Evolutionary conservation across 2,113 vertebrate genomes (phyloP).

Genomic region (Tachysurus fulvidraco): DNA sequence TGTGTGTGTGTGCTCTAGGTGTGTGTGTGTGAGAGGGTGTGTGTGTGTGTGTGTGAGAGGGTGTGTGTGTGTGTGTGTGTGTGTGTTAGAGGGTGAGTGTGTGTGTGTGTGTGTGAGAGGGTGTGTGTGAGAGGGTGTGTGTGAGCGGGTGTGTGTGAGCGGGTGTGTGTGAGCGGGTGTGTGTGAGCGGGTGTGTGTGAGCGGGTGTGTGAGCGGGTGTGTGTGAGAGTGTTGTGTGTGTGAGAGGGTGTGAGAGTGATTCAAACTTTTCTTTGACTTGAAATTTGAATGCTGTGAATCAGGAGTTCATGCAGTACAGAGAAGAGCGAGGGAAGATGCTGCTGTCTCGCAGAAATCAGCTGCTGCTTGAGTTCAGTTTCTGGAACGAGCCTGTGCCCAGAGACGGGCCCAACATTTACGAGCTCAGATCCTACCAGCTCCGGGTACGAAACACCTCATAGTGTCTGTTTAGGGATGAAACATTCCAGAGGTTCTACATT

Average conservation of each 20-base stretch:
- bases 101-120: too few relatives aligned
- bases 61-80: too few relatives aligned
- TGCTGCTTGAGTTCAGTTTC: conserved; percentile 94
- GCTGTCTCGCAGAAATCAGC: conserved; percentile 88
- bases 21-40: too few relatives aligned
- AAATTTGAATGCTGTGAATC: neutral
- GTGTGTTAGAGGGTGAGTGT: too few relatives aligned
- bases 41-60: too few relatives aligned
- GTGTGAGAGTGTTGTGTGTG: too few relatives aligned
- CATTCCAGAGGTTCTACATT: neutral
- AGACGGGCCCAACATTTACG: conserved; percentile 90
- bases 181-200: neutral
- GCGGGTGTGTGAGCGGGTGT: too few relatives aligned
- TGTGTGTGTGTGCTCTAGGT: too few relatives aligned
- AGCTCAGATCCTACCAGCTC: conserved; percentile 91
- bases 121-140: too few relatives aligned
- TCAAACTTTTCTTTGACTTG: neutral
- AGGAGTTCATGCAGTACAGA: conserved; percentile 89
- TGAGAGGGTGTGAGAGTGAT: too few relatives aligned
- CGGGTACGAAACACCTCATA: conserved; percentile 75
- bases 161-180: neutral
- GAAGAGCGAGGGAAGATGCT: conserved; percentile 91
- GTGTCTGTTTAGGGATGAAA: neutral
- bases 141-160: too few relatives aligned
- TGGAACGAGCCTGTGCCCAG: conserved; percentile 92